Conservation (phyloP, 2,888 invertebrate species). For the Rapana venosa region DNA sequence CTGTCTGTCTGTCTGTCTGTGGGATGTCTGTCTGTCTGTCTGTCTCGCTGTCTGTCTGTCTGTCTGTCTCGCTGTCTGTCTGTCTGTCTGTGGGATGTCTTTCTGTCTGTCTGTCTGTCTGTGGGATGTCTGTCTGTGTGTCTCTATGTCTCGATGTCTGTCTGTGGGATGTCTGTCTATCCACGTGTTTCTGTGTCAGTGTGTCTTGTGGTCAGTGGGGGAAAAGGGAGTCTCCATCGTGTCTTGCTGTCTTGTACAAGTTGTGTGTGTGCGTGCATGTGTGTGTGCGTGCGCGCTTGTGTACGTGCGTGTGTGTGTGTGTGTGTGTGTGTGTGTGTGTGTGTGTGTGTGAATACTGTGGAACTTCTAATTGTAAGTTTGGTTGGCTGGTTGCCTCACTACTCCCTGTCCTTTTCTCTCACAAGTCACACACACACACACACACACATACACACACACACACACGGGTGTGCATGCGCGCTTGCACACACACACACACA, state of each 20-base stretch:
- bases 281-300: too few species aligned
- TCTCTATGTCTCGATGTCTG: not conserved
- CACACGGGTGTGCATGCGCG: too few species aligned
- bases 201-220: too few species aligned
- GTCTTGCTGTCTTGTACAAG: too few species aligned
- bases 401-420: not conserved
- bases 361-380: not conserved
- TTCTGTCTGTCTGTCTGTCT: not conserved
- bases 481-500: not conserved
- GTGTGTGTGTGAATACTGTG: too few species aligned
- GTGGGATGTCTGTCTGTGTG: not conserved
- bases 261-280: too few species aligned
- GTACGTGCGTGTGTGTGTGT: too few species aligned
- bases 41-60: not conserved
- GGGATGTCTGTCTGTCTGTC: not conserved
- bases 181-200: too few species aligned
- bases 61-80: not conserved
- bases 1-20: not conserved
- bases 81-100: not conserved
- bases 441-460: not conserved
- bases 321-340: too few species aligned
- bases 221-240: too few species aligned
- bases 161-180: not conserved
- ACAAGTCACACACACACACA: not conserved
- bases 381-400: too few species aligned